Evolutionary conservation across 64 coral and sea anemone species (phyloP).

Genomic region (Hydrozoanthus tunicans): DNA sequence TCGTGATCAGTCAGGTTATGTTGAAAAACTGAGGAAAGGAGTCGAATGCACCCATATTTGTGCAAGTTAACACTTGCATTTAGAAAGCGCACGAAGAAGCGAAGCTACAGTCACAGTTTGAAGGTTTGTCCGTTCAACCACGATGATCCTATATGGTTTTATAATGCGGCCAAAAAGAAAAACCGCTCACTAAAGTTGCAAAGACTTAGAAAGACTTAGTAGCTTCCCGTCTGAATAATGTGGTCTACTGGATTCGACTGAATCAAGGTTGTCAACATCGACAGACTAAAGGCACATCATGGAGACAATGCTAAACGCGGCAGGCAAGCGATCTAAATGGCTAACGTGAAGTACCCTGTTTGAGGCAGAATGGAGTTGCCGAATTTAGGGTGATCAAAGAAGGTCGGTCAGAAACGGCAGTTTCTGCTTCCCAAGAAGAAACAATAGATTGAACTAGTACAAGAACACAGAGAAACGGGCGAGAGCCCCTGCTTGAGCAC

Average conservation of each 20-base stretch:
- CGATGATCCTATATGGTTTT: slow-evolving; percentile 53
- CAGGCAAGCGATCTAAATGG: no score
- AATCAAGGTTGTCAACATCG: slow-evolving; percentile 14
- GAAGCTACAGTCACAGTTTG: slow-evolving; percentile 41
- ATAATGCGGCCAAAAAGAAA: slow-evolving; percentile 39
- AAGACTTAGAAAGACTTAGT: slow-evolving; percentile 33
- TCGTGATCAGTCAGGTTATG: neutral
- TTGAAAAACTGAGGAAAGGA: neutral
- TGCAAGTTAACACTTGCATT: slow-evolving; percentile 14
- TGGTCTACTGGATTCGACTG: slow-evolving; percentile 50
- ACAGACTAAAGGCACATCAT: slow-evolving; percentile 7
- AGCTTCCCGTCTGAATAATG: slow-evolving; percentile 6
- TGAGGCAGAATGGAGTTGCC: neutral
- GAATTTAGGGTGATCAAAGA: neutral
- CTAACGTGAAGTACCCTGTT: neutral
- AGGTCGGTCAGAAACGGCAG: neutral
- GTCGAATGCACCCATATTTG: slow-evolving; percentile 34
- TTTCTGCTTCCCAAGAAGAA: neutral
- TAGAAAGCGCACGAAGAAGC: slow-evolving; percentile 32
- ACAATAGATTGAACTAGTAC: neutral
- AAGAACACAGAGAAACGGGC: neutral
- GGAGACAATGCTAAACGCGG: neutral
- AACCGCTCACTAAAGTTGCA: slow-evolving; percentile 15
- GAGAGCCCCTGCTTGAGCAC: neutral
- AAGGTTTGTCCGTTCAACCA: slow-evolving; percentile 10